These are phyloP conservation scores for Thalassoma bifasciatum DNA, from an alignment of 2,113 vertebrate genomes.

Conservation along the genomic window DNA sequence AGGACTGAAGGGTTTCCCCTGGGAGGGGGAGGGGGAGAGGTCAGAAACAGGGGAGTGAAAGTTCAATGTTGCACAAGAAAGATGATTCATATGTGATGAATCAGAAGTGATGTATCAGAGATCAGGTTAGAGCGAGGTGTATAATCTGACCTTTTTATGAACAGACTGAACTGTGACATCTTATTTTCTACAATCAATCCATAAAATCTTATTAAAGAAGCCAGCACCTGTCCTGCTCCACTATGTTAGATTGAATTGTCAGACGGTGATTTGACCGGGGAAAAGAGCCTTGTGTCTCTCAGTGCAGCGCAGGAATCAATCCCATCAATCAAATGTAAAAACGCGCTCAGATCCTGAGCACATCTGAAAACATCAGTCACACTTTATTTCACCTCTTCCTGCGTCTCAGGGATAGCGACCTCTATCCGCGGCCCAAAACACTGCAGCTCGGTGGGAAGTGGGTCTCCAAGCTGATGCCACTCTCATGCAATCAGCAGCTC, in stretches of 20 bases:
- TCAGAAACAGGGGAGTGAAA: slow-evolving; percentile 3
- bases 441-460: slow-evolving; percentile 13
- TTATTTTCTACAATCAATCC: slow-evolving; percentile 7
- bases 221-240: slow-evolving; percentile 1
- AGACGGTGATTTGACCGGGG: slow-evolving; percentile 36
- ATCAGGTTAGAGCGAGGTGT: slow-evolving; percentile 19
- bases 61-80: neutral
- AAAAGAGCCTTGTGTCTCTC: slow-evolving; percentile 10
- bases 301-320: slow-evolving; percentile 32
- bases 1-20: slow-evolving; percentile 16
- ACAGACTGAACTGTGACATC: slow-evolving; percentile 10
- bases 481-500: slow-evolving; percentile 39
- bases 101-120: slow-evolving; percentile 8
- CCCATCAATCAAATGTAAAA: slow-evolving; percentile 43
- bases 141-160: slow-evolving; percentile 27
- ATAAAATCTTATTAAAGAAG: slow-evolving; percentile 14
- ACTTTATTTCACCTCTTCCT: neutral
- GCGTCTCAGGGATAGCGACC: slow-evolving; percentile 30
- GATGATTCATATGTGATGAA: slow-evolving; percentile 2
- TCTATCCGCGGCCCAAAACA: slow-evolving; percentile 30
- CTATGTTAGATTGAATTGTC: slow-evolving; percentile 40
- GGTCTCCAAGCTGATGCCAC: slow-evolving; percentile 50
- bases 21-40: slow-evolving; percentile 41
- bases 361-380: neutral
- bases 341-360: slow-evolving; percentile 4